Base-by-base conservation (phyloP, 2,888 invertebrate genomes). In the Phengaris arion region DNA sequence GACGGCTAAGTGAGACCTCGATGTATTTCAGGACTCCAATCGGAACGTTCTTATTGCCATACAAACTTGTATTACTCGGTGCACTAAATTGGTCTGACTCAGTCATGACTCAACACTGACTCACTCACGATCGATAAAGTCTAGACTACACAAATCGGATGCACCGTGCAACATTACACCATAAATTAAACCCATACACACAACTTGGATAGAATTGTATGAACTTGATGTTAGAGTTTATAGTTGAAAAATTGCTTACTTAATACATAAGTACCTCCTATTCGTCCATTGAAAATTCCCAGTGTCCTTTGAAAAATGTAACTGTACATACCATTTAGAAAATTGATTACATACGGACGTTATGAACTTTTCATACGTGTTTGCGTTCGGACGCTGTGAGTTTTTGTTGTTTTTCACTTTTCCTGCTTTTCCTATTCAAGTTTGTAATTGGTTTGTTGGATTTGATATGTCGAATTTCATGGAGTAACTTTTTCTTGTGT, bases 101-200 rank as follows among this genome's bases (percentile, higher is more conserved):
- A 59, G 22, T 57, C 48, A 59, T 48, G 46, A 64, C 51, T 76
- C 57, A 70, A 77, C 68, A 68, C 68, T 79, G 78, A 78, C 77
- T 79, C 79, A 79, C 69, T 57, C 48, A 48, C 76, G 80, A 81
- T 82, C 82, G 76, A 82, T 82, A 81, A 68, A 77, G 82, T 82
- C 82, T 82, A 82, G 82, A 81, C 81, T 78, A 79, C 78, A 64
- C 48, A 57, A 74, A 64, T 59, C 46, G 74, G 59, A 57, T 74
- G 59, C 48, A 74, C 74, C 46, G 7, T 22, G 51, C 13, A 64
- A 74, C 48, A 48, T 59, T 15, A 22, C 12, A 46, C 59, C 48
- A 48, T 74, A 64, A 64, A 64, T 64, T 35, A 59, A 59, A 64
- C 12, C 35, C 64, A 35, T 35, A 3, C 35, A 13, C 15, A 12